A percentile compares a stretch with the other conserved stretches of the same genome.
These are phyloP conservation scores for Pterocles burchelli DNA, from an alignment of 2,113 vertebrate species.

Conservation along the genomic window DNA sequence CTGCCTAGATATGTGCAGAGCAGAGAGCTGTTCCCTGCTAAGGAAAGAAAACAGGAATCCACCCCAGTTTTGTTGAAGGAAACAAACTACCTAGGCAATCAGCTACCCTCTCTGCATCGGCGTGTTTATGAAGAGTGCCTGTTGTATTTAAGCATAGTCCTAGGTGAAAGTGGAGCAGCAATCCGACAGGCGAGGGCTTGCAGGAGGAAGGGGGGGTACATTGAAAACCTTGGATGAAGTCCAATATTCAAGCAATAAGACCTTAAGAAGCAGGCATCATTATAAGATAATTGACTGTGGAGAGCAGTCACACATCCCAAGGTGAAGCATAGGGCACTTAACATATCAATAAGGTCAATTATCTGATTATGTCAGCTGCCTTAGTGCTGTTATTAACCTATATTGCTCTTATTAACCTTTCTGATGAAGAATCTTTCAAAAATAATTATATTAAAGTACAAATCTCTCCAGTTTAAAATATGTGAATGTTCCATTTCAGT, in stretches of 20 bases:
- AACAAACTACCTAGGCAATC: not conserved
- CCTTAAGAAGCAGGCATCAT: constrained; percentile 35
- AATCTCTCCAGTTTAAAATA: constrained; percentile 71
- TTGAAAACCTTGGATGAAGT: not conserved
- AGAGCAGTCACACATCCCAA: constrained; percentile 61
- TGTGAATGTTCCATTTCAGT: constrained; percentile 69
- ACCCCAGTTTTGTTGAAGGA: not conserved
- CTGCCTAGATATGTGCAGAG: fast-evolving
- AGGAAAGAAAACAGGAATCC: not conserved
- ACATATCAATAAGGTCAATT: constrained; percentile 79
- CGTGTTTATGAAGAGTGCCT: not conserved
- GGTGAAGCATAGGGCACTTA: constrained; percentile 71
- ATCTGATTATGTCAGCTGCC: constrained; percentile 68
- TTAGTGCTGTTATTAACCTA: constrained; percentile 73
- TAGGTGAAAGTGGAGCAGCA: constrained; percentile 4
- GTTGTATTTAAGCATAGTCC: not conserved
- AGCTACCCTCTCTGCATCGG: not conserved
- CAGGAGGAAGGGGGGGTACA: not conserved
- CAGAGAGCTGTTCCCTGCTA: not conserved
- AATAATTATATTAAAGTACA: constrained; percentile 80
- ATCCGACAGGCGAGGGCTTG: not conserved
- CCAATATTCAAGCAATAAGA: constrained; percentile 9
- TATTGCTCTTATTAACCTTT: constrained; percentile 79
- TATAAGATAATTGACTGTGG: constrained; percentile 68
- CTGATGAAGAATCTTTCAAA: constrained; percentile 80